Evolutionary conservation across 2,888 invertebrate genomes (phyloP).

Genomic region (Orthosia cruda): DNA sequence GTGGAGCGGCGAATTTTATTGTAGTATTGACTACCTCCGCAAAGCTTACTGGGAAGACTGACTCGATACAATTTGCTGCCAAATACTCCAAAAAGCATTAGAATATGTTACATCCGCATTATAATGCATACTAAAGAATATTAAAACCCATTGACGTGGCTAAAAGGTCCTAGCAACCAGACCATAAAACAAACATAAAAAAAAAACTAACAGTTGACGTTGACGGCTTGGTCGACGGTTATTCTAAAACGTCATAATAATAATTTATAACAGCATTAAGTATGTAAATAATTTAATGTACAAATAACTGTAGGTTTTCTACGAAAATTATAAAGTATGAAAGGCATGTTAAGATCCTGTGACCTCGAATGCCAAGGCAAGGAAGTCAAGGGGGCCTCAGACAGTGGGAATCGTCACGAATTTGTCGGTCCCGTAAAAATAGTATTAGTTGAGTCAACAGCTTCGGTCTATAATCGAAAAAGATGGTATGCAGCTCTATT

Average conservation of each 20-base stretch:
- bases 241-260: constrained; percentile 13
- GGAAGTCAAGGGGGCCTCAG: not conserved
- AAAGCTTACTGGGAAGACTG: too few species aligned
- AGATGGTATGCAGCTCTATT: constrained; percentile 72
- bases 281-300: constrained; percentile 10
- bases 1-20: too few species aligned
- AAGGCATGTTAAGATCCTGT: constrained; percentile 64
- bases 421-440: constrained; percentile 84
- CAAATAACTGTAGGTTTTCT: not conserved
- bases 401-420: constrained; percentile 58
- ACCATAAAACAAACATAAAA: too few species aligned
- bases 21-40: too few species aligned
- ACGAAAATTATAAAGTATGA: constrained; percentile 19
- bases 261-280: not conserved
- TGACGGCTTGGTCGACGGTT: constrained; percentile 9
- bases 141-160: too few species aligned
- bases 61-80: too few species aligned
- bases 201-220: too few species aligned
- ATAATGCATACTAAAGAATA: too few species aligned
- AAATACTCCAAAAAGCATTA: too few species aligned
- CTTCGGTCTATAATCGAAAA: constrained; percentile 66
- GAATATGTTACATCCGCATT: too few species aligned
- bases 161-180: too few species aligned
- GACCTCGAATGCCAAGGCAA: constrained; percentile 75
- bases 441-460: constrained; percentile 78